Base-by-base conservation (phyloP, 2,888 invertebrate genomes). In the Eulithis testata region DNA sequence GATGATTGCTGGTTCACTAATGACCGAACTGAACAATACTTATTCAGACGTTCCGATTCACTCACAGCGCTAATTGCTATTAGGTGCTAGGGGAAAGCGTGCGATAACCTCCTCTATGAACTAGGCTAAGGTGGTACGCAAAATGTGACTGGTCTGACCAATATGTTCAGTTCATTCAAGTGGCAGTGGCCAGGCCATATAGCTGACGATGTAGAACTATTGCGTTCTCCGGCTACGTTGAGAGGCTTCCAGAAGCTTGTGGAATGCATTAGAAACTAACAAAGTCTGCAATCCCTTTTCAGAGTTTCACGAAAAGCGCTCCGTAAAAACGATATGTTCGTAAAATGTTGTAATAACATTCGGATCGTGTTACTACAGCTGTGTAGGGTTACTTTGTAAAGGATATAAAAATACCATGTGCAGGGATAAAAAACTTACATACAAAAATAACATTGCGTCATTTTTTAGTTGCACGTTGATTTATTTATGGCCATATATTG, bases 1-100 rank as follows among this genome's bases (percentile, higher is more conserved):
- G 63, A 31, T 14, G 54, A 49, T 58, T 12, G 60, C 49, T 43
- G 50, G 36, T 58, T 57, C 60, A 12, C 61, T 65, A 65, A 65
- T 57, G 65, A 65, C 58, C 60, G 40, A 40, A 54, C 64, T 52
- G 52, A 51, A 63, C 66, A 59, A 59, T 59, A 58, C 66, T 55
- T 50, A 31, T 59, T 62, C 55, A 59, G 53, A 47, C 59, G 66
- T 47, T 55, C 45, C 55, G 63, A 56, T 53, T 57, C 56, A 56
- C 60, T 60, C 53, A n/a, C 56, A 47, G 31, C 54, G 4, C 66
- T 63, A 60, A 63, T 60, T 63, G 63, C 63, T 60, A 45, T 58
- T 45, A 50, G 59, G 44, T 60, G 37, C 54, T 45, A 50, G 59
- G 44, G 59, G 59, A 62, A 57, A 44, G 12, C 11, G 51, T 27